Percentiles rank a stretch among this genome's conserved stretches.
Conservation (phyloP, 2,797 vertebrate species). For the Gallinago solitaria region DNA sequence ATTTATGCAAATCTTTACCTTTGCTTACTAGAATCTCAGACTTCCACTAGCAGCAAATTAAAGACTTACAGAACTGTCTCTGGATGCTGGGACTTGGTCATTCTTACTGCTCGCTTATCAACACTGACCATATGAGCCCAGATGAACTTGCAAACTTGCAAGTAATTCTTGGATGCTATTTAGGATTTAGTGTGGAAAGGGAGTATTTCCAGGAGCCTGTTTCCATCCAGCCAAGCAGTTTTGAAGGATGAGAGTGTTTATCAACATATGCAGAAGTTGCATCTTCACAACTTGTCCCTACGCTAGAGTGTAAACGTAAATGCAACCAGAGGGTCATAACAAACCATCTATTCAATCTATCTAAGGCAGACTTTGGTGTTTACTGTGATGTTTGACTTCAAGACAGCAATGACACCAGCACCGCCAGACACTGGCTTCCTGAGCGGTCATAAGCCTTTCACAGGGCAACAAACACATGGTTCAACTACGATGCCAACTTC, state of each 20-base stretch:
- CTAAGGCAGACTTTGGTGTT: background rate
- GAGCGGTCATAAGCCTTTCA: background rate
- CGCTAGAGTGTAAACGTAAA: background rate
- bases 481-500: background rate
- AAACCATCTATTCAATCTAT: background rate
- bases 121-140: background rate
- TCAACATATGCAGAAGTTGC: background rate
- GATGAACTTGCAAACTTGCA: background rate
- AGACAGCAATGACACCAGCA: background rate
- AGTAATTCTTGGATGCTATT: background rate
- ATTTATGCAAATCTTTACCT: background rate
- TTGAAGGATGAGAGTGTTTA: background rate
- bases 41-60: background rate
- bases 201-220: background rate
- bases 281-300: background rate
- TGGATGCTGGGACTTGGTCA: background rate
- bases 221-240: background rate
- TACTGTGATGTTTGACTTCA: background rate
- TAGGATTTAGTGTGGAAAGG: background rate
- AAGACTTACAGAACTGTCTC: background rate
- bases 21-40: background rate
- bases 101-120: background rate
- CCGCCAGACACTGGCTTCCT: background rate
- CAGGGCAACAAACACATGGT: too few relatives aligned
- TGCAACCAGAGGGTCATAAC: background rate